Percentiles rank a stretch among this genome's conserved stretches.
Conservation (phyloP, 1,140 invertebrate species). For the Solen grandis region DNA sequence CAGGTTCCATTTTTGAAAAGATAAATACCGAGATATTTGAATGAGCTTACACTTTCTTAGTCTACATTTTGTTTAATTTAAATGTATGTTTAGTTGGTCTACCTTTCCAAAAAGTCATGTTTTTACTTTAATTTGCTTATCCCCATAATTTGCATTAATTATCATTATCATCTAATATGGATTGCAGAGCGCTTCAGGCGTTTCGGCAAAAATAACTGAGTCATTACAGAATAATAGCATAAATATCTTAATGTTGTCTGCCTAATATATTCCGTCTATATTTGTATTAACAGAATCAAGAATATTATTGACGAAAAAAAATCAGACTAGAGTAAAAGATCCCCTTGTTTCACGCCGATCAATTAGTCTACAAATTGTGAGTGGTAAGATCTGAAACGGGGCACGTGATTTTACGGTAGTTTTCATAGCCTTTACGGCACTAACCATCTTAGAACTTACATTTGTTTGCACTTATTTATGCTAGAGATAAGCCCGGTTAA, state of each 20-base stretch:
- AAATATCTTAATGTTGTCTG: slow-evolving; percentile 1
- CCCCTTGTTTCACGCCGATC: background rate
- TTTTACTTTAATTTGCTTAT: slow-evolving; percentile 3
- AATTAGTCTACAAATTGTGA: background rate
- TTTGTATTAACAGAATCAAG: background rate
- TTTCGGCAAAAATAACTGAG: slow-evolving; percentile 30
- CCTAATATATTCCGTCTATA: background rate
- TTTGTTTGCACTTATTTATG: background rate
- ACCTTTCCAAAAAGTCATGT: slow-evolving; percentile 19
- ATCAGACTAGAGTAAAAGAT: background rate
- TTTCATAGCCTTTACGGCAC: background rate
- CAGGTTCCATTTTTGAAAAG: slow-evolving; percentile 42
- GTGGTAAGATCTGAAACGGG: background rate
- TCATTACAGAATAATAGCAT: slow-evolving; percentile 19
- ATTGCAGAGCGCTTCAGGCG: slow-evolving; percentile 4
- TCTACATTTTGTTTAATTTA: background rate
- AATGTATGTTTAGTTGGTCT: slow-evolving; percentile 14
- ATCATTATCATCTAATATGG: slow-evolving; percentile 1
- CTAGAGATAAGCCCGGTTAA: background rate
- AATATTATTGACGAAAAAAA: slow-evolving; percentile 1
- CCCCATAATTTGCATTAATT: slow-evolving; percentile 11
- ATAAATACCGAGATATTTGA: slow-evolving; percentile 31
- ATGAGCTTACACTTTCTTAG: slow-evolving; percentile 1
- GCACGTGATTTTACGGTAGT: background rate
- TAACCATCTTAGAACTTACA: background rate